Evolutionary conservation across 2,888 invertebrate genomes (phyloP), one percentile per base, ranked within the genome.

Genomic region (Crepidodera aurea): DNA sequence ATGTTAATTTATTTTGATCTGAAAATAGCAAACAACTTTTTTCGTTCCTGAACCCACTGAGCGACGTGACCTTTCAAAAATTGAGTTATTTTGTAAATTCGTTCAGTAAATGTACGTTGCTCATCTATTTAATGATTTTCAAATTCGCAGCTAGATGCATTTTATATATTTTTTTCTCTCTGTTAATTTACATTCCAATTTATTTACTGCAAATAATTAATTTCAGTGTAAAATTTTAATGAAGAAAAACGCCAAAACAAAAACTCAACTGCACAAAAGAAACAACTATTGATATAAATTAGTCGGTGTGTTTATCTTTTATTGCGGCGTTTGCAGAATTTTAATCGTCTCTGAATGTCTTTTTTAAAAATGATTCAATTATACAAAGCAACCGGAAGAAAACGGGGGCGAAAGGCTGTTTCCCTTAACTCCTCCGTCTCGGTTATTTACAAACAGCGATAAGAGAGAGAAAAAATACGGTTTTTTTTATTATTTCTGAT

Each of bases 351-450:
- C 34, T 51, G 40, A 60, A 51, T 25, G 51, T 51, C 53, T 48
- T 60, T 53, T 51, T 54, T 25, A 37, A 54, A 53, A 60, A 54
- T 60, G 53, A 60, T 60, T 60, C 46, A 54, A 60, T 60, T 60
- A 54, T 32, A 46, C 25, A 48, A 46, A 37, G 54, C 44, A 60
- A 46, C 37, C 15, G 37, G 37, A 37, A 37, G 37, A 37, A 37
- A 37, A 40, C 10, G 4, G 13, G 13, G 12, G 8, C 5, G 10
- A 37, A 37, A 10, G 3, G 37, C 37, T 37, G 37, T 37, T 37
- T 37, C 37, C 10, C 37, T 37, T 13, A 13, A 2, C 37, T 13
- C 4, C 4, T 13, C 4, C 4, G 37, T 37, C 37, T 37, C 37
- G 37, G 37, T 37, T 37, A 12, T 37, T 37, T 37, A 13, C 37